phyloP scores from a whole-genome alignment of 2,797 vertebrate genomes.

The Iguana delicatissima region DNA sequence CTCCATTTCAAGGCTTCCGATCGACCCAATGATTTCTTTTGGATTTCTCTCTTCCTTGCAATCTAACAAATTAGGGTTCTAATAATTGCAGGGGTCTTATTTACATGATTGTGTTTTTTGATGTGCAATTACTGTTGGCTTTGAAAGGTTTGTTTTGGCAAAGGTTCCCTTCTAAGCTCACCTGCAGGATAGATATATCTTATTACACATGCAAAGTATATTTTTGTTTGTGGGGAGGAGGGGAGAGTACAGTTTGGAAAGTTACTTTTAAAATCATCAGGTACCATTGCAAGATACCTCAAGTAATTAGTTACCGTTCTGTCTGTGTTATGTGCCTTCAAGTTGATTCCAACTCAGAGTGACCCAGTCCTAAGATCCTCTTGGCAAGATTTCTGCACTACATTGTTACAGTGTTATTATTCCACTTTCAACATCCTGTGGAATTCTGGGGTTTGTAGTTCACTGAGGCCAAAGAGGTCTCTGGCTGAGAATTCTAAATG shows the following conservation, averaged over 20 bases:
- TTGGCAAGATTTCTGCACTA: too few relatives aligned
- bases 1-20: constrained; percentile 63
- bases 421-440: too few relatives aligned
- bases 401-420: too few relatives aligned
- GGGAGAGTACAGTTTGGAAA: background rate
- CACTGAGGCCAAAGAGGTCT: too few relatives aligned
- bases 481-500: too few relatives aligned
- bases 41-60: constrained; percentile 68
- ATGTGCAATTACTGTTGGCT: constrained; percentile 17
- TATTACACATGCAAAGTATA: background rate
- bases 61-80: constrained; percentile 70
- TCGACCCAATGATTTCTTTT: constrained; percentile 64
- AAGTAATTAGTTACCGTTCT: too few relatives aligned
- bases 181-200: background rate
- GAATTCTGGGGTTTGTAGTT: too few relatives aligned
- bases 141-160: constrained; percentile 46
- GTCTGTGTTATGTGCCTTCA: too few relatives aligned
- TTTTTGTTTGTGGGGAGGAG: too few relatives aligned
- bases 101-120: accelerated
- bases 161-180: constrained; percentile 5
- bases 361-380: too few relatives aligned
- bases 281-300: too few relatives aligned
- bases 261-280: background rate
- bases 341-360: too few relatives aligned
- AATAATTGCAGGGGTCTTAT: constrained; percentile 59